Base-by-base conservation (phyloP, 2,888 invertebrate species). In the Eustalomyia histrio region DNA sequence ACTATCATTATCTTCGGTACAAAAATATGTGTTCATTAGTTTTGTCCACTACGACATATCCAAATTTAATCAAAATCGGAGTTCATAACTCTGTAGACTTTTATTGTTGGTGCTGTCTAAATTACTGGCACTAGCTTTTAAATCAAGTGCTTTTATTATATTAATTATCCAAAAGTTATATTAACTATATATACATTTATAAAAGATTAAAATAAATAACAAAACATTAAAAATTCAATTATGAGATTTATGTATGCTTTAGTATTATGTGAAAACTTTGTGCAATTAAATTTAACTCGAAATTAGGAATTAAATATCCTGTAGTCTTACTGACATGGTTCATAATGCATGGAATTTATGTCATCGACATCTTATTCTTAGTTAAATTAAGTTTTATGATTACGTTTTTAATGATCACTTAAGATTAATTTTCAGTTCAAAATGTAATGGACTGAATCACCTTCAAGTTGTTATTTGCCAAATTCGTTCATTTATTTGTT, bases 371-470 rank as follows among this genome's bases (percentile, higher is more conserved):
- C 10, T 16, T 17, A 29, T 3, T 16, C 10, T 16, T 17, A 29
- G 50, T 63, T 29, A 63, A 63, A 63, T 18, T 10, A 52, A 52
- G 52, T 57, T 69, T 79, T 64, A 69, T 43, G 43, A 64, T 47
- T 72, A n/a, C 58, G 14, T 50, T 64, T 71, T 75, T 52, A 80
- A 80, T 72, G 52, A 75, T 65, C 47, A 65, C 35, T 71, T 57
- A 39, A 60, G 71, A 71, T 65, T 53, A 71, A 72, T 72, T 65
- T 72, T 72, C 53, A 29, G 18, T 67, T 72, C 33, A 17, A 68
- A 72, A 80, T 21, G 57, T 76, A 76, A 80, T 80, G 72, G 63
- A 68, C 50, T 67, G 76, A 71, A 39, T 68, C 72, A 65, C 55
- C 47, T 71, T 61, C 29, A 61, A 67, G 10, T 39, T 61, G 53